Evolutionary conservation across 2,113 vertebrate species (phyloP), one percentile per base, ranked within the genome.

Genomic region (Corythaeola cristata): DNA sequence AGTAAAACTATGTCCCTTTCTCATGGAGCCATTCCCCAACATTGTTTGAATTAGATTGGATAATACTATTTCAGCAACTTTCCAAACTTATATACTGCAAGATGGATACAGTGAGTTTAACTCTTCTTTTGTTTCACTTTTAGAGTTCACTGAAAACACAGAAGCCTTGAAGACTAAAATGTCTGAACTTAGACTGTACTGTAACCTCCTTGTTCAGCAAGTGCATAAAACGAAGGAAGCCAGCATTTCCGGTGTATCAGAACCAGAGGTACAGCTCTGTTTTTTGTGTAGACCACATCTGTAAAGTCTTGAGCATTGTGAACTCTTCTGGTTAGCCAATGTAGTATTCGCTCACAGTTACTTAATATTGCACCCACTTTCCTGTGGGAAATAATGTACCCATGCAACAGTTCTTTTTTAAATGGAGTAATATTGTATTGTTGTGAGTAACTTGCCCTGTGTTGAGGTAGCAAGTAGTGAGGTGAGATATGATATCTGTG

Each of bases 201-300:
- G 99, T 98, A 99, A 99, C 98, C 99, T 99, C 88, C 99, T 99
- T 79, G 99, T 99, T 88, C 99, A 99, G 94, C 99, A 99, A 99
- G 99, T 99, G 85, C 98, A 98, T 97, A 99, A 98, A 98, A 99
- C 99, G 3, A 98, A 98, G 91, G 98, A 98, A 96, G 93, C 92
- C 59, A 96, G 98, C 59, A 86, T 96, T 89, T 67, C 88, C 50
- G 93, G 89, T 26, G 63, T 87, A 22, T 93, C 97, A 62, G 97
- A 93, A 71, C 89, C 97, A n/a, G 98, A 98, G 98, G 98, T 98
- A 97, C 37, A 55, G 33, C 15, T 89, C 37, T 75, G 0, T 27
- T 85, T 93, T 73, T 89, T 10, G 11, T 73, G 8, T 30, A 73
- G 37, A 45, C 41, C 60, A 35, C 1, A 4, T 60, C 15, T 58